Evolutionary conservation across 2,113 vertebrate species (phyloP).

Genomic region (Cromileptes altivelis): DNA sequence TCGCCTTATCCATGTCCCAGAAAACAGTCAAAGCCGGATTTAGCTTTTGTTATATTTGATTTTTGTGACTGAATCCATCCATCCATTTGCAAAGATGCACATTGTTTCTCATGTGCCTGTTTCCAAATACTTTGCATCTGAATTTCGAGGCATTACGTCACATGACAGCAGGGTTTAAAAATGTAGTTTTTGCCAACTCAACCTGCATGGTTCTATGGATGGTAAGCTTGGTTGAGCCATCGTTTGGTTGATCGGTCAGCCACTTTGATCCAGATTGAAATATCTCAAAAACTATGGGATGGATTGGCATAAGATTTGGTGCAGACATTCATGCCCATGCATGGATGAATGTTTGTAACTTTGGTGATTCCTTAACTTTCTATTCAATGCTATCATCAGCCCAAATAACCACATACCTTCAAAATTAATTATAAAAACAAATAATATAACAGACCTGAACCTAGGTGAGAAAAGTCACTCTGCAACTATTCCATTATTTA

Average conservation of each 20-base stretch:
- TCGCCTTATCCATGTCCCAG: conserved; percentile 41
- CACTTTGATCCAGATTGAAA: neutral
- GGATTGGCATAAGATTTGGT: neutral
- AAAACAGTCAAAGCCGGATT: conserved; percentile 36
- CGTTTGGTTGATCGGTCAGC: neutral
- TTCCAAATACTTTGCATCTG: neutral
- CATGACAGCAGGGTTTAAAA: neutral
- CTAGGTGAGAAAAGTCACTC: too few species aligned
- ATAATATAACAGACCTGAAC: too few species aligned
- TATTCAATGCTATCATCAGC: neutral
- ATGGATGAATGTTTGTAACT: neutral
- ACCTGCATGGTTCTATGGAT: neutral
- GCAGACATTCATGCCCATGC: neutral
- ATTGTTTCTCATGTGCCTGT: neutral
- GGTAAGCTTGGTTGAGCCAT: neutral
- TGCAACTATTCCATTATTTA: too few species aligned
- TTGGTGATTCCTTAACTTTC: neutral
- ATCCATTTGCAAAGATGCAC: neutral
- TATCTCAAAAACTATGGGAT: neutral
- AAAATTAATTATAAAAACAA: too few species aligned
- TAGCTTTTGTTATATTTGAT: conserved; percentile 36
- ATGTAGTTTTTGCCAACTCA: neutral
- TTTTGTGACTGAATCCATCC: conserved; percentile 6
- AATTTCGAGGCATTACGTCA: neutral
- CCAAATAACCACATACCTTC: neutral